A percentile compares a stretch with the other conserved stretches of the same genome.
Evolutionary conservation across 2,888 invertebrate genomes (phyloP).

Genomic region (Apamea crenata): DNA sequence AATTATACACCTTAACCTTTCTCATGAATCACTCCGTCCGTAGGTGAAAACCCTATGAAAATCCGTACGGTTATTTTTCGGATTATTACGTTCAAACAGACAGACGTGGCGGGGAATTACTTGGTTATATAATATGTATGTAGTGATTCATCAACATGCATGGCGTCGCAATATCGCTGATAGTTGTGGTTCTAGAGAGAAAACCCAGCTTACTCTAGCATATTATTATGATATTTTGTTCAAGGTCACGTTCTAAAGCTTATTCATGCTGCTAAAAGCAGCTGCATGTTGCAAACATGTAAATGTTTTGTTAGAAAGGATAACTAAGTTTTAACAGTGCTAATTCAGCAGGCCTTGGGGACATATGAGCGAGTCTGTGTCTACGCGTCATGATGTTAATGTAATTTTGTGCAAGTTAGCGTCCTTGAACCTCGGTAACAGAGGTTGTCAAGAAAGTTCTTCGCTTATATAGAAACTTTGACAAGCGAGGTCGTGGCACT

Average conservation of each 20-base stretch:
- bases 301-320: neutral
- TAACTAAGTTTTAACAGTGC: conserved; percentile 2
- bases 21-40: too few species aligned
- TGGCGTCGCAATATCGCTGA: too few species aligned
- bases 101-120: too few species aligned
- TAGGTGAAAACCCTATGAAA: too few species aligned
- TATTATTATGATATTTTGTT: neutral
- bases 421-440: neutral
- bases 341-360: conserved; percentile 15
- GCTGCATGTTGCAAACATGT: neutral
- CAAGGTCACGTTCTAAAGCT: conserved; percentile 3
- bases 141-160: too few species aligned
- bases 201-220: too few species aligned
- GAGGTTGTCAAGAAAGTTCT: neutral
- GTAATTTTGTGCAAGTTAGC: neutral
- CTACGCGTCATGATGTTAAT: neutral
- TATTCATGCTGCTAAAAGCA: conserved; percentile 7
- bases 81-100: too few species aligned
- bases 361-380: neutral
- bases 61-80: too few species aligned
- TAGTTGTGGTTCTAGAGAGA: too few species aligned
- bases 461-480: too few species aligned
- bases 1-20: too few species aligned
- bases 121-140: too few species aligned
- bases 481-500: neutral